A percentile compares a stretch with the other conserved stretches of the same genome.
Evolutionary conservation across 2,888 invertebrate species (phyloP).

Genomic region (Hydraecia micacea): DNA sequence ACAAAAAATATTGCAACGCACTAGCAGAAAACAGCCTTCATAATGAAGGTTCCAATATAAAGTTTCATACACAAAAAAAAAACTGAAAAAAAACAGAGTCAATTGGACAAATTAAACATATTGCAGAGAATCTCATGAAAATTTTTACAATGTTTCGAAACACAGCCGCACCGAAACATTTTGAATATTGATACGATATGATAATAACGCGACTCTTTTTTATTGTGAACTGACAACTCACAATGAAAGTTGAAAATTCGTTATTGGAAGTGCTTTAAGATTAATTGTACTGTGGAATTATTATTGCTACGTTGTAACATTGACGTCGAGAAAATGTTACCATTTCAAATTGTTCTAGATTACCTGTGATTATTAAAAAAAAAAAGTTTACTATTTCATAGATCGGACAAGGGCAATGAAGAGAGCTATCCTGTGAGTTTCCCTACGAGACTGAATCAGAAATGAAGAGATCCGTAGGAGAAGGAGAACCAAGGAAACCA

Average conservation of each 20-base stretch:
- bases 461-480: not conserved
- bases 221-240: constrained; percentile 33
- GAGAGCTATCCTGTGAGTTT: not conserved
- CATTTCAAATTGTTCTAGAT: not conserved
- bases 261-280: constrained; percentile 11
- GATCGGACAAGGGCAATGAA: not conserved
- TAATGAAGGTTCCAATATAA: constrained; percentile 21
- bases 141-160: constrained; percentile 29
- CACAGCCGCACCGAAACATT: constrained; percentile 9
- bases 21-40: not conserved
- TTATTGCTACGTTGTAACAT: not conserved
- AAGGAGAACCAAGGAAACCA: not conserved
- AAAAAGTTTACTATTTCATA: not conserved
- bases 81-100: constrained; percentile 28
- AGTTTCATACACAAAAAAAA: constrained; percentile 1
- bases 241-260: constrained; percentile 16
- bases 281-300: constrained; percentile 4
- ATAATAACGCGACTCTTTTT: constrained; percentile 36
- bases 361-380: not conserved
- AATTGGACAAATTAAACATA: constrained; percentile 39
- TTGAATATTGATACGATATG: constrained; percentile 35
- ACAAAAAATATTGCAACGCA: not conserved
- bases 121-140: constrained; percentile 32
- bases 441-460: not conserved
- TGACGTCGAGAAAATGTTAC: not conserved